A percentile compares a stretch with the other conserved stretches of the same genome.
phyloP scores from a whole-genome alignment of 2,888 invertebrate species.

The Agonopterix subpropinquella region DNA sequence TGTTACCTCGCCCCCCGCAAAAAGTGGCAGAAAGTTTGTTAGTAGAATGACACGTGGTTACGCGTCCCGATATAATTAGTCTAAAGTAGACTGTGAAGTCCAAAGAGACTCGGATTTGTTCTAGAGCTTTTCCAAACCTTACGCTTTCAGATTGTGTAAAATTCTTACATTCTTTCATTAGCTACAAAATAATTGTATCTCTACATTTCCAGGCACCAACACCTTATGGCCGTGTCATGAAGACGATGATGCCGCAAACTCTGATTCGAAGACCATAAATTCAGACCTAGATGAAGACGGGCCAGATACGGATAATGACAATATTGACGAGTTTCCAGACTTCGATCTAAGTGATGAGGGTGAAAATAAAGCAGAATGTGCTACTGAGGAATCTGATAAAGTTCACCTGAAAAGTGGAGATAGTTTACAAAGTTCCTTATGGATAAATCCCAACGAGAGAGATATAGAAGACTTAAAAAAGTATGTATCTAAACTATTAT shows the following conservation, averaged over 20 bases:
- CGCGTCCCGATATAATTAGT: too few species aligned
- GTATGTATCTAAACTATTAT: too few species aligned
- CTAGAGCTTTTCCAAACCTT: too few species aligned
- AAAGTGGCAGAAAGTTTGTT: too few species aligned
- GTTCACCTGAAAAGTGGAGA: slow-evolving; percentile 41
- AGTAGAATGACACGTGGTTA: too few species aligned
- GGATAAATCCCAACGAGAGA: slow-evolving; percentile 69
- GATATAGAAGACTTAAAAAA: slow-evolving; percentile 73
- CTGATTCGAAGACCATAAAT: slow-evolving; percentile 59
- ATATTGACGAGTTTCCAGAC: slow-evolving; percentile 54
- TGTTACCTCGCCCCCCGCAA: too few species aligned
- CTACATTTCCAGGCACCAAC: slow-evolving; percentile 46
- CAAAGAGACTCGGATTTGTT: too few species aligned
- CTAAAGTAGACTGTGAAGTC: too few species aligned
- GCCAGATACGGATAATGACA: slow-evolving; percentile 48
- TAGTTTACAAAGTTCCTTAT: slow-evolving; percentile 53
- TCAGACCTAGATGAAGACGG: slow-evolving; percentile 60
- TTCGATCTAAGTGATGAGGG: slow-evolving; percentile 47
- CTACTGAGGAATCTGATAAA: slow-evolving; percentile 39
- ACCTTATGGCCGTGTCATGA: slow-evolving; percentile 64
- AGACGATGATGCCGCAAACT: slow-evolving; percentile 65
- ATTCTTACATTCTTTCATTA: too few species aligned
- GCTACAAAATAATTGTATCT: too few species aligned
- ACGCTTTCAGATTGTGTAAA: too few species aligned
- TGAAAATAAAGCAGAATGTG: slow-evolving; percentile 39